Evolutionary conservation across 35 echinoderm and acorn worm species (phyloP).

Genomic region (Heliocidaris tuberculata): DNA sequence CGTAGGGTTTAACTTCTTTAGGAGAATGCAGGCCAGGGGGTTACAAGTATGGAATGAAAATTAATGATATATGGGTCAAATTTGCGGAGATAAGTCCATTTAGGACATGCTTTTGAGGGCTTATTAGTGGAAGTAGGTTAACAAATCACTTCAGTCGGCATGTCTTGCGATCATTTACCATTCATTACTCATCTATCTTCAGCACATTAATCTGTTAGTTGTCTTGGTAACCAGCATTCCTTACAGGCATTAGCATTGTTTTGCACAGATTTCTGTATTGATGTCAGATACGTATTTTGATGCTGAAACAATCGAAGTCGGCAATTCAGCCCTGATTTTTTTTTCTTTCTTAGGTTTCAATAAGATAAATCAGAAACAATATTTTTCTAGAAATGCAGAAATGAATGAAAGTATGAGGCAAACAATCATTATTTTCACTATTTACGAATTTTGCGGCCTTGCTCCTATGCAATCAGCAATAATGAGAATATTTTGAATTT

Average conservation of each 20-base stretch:
- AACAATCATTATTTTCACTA: neutral
- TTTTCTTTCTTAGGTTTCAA: no score
- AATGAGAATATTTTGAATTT: no score
- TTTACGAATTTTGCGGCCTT: neutral
- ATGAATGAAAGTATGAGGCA: neutral
- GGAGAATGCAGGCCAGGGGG: no score
- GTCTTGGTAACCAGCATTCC: neutral
- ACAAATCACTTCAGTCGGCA: neutral
- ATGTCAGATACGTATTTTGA: no score
- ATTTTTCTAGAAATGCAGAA: no score
- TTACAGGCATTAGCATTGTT: neutral
- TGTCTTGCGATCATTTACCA: neutral
- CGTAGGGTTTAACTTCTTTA: no score
- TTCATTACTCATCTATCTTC: neutral
- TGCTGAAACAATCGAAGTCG: no score
- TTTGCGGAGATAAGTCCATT: neutral
- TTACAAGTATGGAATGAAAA: neutral
- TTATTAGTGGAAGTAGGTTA: neutral
- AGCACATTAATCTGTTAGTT: neutral
- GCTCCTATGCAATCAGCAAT: neutral
- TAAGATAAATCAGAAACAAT: no score
- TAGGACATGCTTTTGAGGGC: neutral
- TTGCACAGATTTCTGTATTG: neutral
- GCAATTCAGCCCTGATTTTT: no score
- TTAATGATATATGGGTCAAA: neutral